Conservation (phyloP, 2,113 vertebrate genomes). For the Oophaga pumilio region DNA sequence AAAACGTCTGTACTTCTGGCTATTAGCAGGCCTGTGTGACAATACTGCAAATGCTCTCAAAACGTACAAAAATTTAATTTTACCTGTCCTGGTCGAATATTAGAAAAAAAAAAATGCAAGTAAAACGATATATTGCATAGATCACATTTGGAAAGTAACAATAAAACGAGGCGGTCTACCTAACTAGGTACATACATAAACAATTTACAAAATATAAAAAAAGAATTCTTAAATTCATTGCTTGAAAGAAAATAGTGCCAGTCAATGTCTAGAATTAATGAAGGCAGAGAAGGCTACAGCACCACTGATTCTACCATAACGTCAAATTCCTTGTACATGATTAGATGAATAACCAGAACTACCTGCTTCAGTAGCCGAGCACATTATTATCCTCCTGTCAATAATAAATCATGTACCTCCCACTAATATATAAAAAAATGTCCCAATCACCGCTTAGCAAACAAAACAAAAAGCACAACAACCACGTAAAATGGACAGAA, state of each 20-base stretch:
- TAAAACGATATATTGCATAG: slow-evolving; percentile 81
- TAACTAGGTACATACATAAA: slow-evolving; percentile 72
- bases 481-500: no score
- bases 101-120: background rate
- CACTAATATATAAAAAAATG: no score
- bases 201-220: slow-evolving; percentile 76
- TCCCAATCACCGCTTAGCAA: no score
- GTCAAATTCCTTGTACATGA: no score
- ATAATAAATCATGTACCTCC: no score
- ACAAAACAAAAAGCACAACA: no score
- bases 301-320: no score
- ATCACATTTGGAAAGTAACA: slow-evolving; percentile 70
- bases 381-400: no score
- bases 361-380: background rate
- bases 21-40: slow-evolving; percentile 73
- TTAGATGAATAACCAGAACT: background rate
- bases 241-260: slow-evolving; percentile 28
- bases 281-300: background rate
- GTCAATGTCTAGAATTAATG: background rate
- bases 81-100: slow-evolving; percentile 2
- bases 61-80: slow-evolving; percentile 60
- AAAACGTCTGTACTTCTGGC: background rate
- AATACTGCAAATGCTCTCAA: slow-evolving; percentile 85
- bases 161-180: slow-evolving; percentile 69
- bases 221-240: slow-evolving; percentile 62